These are phyloP conservation scores for Mormyrus hasselquistii DNA, from an alignment of 2,797 vertebrate species.

Conservation along the genomic window DNA sequence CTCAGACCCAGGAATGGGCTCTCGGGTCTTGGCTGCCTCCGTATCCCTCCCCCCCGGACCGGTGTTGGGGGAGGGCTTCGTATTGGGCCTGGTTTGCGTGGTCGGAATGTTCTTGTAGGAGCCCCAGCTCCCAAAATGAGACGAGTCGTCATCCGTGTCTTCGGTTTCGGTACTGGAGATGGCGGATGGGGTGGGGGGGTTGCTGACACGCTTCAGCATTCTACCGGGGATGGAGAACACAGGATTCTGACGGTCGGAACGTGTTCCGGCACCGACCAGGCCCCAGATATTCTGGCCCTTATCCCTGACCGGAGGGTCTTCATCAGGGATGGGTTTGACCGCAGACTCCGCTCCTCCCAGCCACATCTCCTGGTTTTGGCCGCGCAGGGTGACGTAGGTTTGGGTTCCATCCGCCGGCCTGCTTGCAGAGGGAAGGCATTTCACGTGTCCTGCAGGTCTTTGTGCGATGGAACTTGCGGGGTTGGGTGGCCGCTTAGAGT, in stretches of 20 bases:
- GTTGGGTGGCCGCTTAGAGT: not conserved
- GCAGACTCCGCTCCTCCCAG: conserved; percentile 40
- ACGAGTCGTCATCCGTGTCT: not conserved
- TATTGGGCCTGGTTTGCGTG: conserved; percentile 26
- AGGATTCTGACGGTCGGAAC: conserved; percentile 12
- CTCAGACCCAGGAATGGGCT: conserved; percentile 59
- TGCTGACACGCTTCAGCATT: conserved; percentile 38
- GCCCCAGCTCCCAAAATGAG: conserved; percentile 50
- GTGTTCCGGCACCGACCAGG: conserved; percentile 43
- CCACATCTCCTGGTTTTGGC: conserved; percentile 46
- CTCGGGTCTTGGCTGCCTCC: conserved; percentile 35
- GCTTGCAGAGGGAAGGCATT: not conserved
- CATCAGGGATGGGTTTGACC: conserved; percentile 37
- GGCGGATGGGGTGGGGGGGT: conserved; percentile 30
- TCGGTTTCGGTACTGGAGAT: conserved; percentile 8
- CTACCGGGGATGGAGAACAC: conserved; percentile 23
- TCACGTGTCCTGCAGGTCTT: conserved; percentile 18
- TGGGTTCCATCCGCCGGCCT: conserved; percentile 20
- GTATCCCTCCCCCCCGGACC: not conserved
- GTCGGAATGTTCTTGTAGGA: conserved; percentile 55
- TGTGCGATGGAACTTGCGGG: conserved; percentile 14
- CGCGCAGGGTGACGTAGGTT: conserved; percentile 23
- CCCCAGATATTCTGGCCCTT: conserved; percentile 57
- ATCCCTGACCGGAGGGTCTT: conserved; percentile 69
- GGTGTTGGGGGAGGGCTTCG: not conserved